A percentile compares a stretch with the other conserved stretches of the same genome.
These are phyloP conservation scores for Sphecodes monilicornis DNA, from an alignment of 2,888 invertebrate genomes.

Conservation along the genomic window DNA sequence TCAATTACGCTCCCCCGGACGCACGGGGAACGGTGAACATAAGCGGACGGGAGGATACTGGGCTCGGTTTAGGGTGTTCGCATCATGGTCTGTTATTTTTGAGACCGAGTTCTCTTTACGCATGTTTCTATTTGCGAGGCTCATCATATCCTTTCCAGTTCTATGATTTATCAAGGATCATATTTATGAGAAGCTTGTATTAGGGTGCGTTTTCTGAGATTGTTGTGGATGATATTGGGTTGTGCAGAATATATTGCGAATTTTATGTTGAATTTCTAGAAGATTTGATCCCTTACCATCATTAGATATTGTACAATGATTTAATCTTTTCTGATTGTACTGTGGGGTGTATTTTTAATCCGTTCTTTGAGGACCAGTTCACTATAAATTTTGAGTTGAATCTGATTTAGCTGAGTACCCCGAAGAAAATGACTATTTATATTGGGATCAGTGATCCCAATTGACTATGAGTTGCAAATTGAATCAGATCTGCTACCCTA, in stretches of 20 bases:
- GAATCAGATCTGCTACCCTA: too few relatives aligned
- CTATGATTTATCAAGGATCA: not conserved
- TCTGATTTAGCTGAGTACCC: not conserved
- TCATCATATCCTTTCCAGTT: not conserved
- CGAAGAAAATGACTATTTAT: too few relatives aligned
- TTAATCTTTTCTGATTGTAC: not conserved
- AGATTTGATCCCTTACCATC: too few relatives aligned
- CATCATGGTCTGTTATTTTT: not conserved
- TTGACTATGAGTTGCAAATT: too few relatives aligned
- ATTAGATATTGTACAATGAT: too few relatives aligned
- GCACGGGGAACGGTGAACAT: not conserved
- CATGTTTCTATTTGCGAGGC: not conserved
- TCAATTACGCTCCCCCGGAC: not conserved
- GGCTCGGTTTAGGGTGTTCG: not conserved
- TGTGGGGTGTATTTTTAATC: not conserved
- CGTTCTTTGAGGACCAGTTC: not conserved
- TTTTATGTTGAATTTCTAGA: too few relatives aligned
- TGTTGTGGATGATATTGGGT: too few relatives aligned
- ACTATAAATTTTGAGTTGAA: not conserved
- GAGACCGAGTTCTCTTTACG: not conserved
- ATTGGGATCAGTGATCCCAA: too few relatives aligned
- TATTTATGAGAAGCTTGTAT: too few relatives aligned
- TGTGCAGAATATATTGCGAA: too few relatives aligned
- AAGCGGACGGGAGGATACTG: not conserved
- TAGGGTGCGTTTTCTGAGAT: too few relatives aligned